Base-by-base conservation (phyloP, 1,140 invertebrate species). In the Ylistrum balloti region DNA sequence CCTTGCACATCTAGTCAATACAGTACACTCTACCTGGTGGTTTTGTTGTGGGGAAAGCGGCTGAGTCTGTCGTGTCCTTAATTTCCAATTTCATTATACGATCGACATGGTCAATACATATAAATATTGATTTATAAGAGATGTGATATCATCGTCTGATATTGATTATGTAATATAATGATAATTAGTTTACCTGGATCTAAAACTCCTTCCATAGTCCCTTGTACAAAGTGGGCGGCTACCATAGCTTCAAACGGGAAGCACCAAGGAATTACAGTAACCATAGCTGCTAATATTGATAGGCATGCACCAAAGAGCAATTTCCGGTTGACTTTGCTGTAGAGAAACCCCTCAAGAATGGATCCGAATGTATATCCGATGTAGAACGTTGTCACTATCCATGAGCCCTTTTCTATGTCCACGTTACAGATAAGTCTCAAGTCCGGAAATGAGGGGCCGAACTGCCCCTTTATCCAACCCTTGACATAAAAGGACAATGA, bases 371-470 rank as follows among this genome's bases (percentile, higher is more conserved):
- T 74, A n/a, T 74, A 74, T 3, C 56, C 56, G n/a, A 74, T 74
- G 13, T 74, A 74, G 56, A 74, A 74, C 22, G 56, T 74, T 74
- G 56, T 74, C 56, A 74, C 56, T 74, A 74, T 74, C 56, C 56
- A 74, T 0, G 56, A 74, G 5, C 56, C 56, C n/a, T 74, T 74
- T 74, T 74, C 56, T 74, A 74, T 74, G n/a, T 74, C 56, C 22
- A 74, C 56, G n/a, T 28, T n/a, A 28, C 56, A 74, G 22, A 74
- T 74, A n/a, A 74, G 56, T n/a, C 56, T 9, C 9, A 74, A n/a
- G 17, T 74, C 56, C n/a, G 56, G 56, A 74, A 74, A 74, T 74
- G 56, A 74, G 22, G 56, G 56, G 22, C 56, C 56, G n/a, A 74
- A 74, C 56, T 74, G 56, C 5, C 56, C 56, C 22, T 74, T 74